Conservation (phyloP, 2,888 invertebrate genomes). For the Acanthopleura granulata region DNA sequence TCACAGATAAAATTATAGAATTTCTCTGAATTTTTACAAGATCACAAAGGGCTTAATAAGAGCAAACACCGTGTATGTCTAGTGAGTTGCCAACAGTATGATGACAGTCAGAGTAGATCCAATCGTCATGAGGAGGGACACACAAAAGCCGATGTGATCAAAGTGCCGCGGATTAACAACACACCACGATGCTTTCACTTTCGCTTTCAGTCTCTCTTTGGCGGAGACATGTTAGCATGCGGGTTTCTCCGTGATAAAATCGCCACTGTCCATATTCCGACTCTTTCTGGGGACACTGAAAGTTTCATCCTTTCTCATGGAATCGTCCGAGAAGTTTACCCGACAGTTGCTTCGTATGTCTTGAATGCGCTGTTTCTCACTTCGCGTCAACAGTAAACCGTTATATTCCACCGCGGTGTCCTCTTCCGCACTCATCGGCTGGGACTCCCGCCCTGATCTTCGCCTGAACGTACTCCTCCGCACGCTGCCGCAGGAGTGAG, state of each 20-base stretch:
- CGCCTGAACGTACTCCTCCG: not conserved
- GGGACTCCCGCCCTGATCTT: not conserved
- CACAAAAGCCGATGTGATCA: slow-evolving; percentile 5
- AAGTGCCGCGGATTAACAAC: not conserved
- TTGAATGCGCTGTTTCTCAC: not conserved
- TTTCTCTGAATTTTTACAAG: no score
- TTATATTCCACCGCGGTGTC: not conserved
- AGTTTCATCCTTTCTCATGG: not conserved
- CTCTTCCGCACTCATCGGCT: not conserved
- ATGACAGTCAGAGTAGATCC: not conserved
- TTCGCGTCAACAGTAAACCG: not conserved
- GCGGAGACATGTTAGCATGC: no score
- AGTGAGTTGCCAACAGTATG: not conserved
- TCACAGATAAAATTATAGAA: no score
- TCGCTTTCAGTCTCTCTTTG: not conserved
- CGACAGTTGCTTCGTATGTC: not conserved
- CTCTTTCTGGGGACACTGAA: not conserved
- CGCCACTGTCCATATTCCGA: not conserved
- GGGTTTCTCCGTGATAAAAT: not conserved
- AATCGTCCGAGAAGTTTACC: not conserved
- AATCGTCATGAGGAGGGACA: not conserved
- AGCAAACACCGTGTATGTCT: no score
- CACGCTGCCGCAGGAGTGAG: not conserved
- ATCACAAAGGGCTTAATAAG: no score
- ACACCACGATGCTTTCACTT: not conserved